A percentile compares a stretch with the other conserved stretches of the same genome.
phyloP scores from a whole-genome alignment of 2,797 vertebrate genomes.

The Oceanodroma leucorhoa region DNA sequence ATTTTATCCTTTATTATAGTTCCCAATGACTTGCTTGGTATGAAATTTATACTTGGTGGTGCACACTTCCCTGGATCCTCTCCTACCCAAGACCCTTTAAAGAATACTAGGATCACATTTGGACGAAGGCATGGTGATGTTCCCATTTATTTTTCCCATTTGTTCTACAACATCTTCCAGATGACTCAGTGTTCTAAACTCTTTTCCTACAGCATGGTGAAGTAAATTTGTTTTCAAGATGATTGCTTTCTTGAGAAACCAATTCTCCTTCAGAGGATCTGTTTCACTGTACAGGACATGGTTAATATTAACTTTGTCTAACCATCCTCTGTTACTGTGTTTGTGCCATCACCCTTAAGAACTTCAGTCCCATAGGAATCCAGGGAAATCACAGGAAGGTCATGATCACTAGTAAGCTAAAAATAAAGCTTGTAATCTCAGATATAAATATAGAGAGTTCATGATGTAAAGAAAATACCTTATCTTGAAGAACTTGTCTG shows the following conservation, averaged over 20 bases:
- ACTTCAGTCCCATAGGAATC: background rate
- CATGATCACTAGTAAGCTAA: background rate
- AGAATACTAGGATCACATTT: background rate
- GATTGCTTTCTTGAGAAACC: background rate
- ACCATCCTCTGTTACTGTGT: background rate
- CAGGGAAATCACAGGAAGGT: background rate
- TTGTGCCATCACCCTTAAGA: background rate
- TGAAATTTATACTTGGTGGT: background rate
- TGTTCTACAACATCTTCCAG: background rate
- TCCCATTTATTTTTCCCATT: background rate
- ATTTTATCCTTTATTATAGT: background rate
- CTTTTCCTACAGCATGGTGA: background rate
- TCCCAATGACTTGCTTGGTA: background rate
- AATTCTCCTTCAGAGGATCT: background rate
- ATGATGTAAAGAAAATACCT: background rate
- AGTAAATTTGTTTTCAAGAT: background rate
- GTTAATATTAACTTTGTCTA: background rate
- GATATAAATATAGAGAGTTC: background rate
- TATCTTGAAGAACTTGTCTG: background rate
- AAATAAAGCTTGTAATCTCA: background rate
- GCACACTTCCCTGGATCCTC: background rate
- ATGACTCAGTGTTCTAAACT: background rate
- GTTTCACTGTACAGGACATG: background rate
- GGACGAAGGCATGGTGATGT: background rate
- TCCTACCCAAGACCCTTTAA: background rate